These are phyloP conservation scores for Ceuthmochares aereus DNA, from an alignment of 2,113 vertebrate species.

Conservation along the genomic window DNA sequence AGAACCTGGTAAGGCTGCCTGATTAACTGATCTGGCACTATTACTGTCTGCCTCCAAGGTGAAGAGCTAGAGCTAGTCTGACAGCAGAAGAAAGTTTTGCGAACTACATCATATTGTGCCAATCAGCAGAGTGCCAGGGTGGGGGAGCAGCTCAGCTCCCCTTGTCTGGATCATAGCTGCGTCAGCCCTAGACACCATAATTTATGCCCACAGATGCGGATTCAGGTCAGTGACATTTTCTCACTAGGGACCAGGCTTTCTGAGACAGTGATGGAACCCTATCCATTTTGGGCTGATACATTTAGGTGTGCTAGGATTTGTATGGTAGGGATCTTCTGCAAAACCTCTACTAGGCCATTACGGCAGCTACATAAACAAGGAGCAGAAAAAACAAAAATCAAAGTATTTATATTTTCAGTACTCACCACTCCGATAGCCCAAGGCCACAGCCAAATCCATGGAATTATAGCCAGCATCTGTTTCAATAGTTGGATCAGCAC, in stretches of 20 bases:
- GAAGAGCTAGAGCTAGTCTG: background rate
- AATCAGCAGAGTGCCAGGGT: background rate
- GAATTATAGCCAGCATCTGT: slow-evolving; percentile 97
- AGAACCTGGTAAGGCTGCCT: background rate
- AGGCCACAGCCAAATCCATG: slow-evolving; percentile 97
- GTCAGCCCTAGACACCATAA: background rate
- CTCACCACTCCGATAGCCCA: slow-evolving; percentile 94
- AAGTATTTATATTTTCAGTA: background rate
- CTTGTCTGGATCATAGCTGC: background rate
- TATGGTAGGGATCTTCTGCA: background rate
- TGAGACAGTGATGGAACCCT: background rate
- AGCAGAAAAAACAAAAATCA: background rate
- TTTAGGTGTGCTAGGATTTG: background rate
- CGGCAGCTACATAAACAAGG: background rate
- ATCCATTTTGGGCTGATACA: background rate
- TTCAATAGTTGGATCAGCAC: slow-evolving; percentile 94
- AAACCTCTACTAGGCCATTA: background rate
- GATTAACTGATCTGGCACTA: background rate
- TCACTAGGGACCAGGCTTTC: background rate
- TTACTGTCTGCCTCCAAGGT: background rate
- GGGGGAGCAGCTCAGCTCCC: background rate
- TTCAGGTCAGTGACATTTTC: background rate
- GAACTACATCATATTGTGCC: background rate
- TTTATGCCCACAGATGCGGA: background rate
- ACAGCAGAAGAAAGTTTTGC: background rate